phyloP scores from a whole-genome alignment of 2,797 vertebrate genomes.

The Macrochelys suwanniensis region DNA sequence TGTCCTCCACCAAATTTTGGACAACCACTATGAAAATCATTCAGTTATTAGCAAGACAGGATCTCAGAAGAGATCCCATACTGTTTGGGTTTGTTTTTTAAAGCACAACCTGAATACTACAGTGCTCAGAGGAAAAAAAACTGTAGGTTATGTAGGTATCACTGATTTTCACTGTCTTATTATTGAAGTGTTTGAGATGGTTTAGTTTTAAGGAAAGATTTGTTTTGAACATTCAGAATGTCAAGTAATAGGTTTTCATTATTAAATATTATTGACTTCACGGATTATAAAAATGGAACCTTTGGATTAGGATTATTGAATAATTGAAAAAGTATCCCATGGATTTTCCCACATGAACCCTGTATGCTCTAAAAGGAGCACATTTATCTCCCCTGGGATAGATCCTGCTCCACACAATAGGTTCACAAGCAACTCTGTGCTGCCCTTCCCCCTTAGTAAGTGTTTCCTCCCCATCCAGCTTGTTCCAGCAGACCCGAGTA shows the following conservation, averaged over 20 bases:
- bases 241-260: neutral
- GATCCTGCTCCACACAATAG: neutral
- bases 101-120: neutral
- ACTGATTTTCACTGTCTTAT: neutral
- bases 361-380: neutral
- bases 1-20: neutral
- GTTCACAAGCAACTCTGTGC: neutral
- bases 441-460: neutral
- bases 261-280: neutral
- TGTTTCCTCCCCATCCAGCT: neutral
- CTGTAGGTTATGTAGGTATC: neutral
- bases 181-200: neutral
- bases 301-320: fast-evolving
- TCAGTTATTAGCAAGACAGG: neutral
- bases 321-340: neutral
- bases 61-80: neutral
- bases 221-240: neutral
- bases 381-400: neutral
- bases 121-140: neutral
- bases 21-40: neutral
- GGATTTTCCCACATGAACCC: neutral
- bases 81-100: neutral
- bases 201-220: fast-evolving
- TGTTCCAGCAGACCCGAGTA: neutral
- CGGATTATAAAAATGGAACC: neutral